Evolutionary conservation across 2,888 invertebrate genomes (phyloP), one percentile per base, ranked within the genome.

Genomic region (Pammene fasciana): DNA sequence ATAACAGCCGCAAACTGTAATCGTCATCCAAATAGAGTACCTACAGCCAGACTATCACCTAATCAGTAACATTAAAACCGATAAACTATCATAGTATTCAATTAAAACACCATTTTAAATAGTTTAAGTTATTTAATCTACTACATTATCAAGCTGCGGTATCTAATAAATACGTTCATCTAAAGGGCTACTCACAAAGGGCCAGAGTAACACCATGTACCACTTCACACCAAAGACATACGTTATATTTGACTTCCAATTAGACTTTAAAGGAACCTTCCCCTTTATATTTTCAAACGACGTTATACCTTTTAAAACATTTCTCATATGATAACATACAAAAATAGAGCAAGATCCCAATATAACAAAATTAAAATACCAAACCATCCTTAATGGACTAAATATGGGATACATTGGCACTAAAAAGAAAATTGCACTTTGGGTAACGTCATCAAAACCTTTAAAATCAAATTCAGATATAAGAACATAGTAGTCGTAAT

Each of bases 401-500:
- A 38, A 5, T 16, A 61, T 18, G 0, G 48, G 38, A 36, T 48
- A 48, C 9, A 36, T 0, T 61, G 61, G 48, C 3, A 48, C 6
- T 13, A 61, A 1, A 13, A 61, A 16, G 0, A 16, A 13, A 45
- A 50, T 16, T 0, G 36, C 36, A 11, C 48, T 48, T 16, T 48
- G 9, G 8, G 61, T 38, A 0, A 48, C 36, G 16, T 61, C 48
- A 36, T 13, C 13, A 5, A 61, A 61, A 48, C 16, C 14, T 4
- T 3, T 73, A 1, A 74, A 78, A 5, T 77, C 75, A 64, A 84
- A 86, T 72, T 79, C 83, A 0, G 78, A 72, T 85, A 93, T 93
- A 38, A 96, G 88, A 81, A 94, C 97, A 71, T 88, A 90, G 66
- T 94, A 93, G 77, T 96, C 96, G 76, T 95, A 96, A 71, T 93